Conservation (phyloP, 2,113 vertebrate genomes). For the Actenoides lindsayi region DNA sequence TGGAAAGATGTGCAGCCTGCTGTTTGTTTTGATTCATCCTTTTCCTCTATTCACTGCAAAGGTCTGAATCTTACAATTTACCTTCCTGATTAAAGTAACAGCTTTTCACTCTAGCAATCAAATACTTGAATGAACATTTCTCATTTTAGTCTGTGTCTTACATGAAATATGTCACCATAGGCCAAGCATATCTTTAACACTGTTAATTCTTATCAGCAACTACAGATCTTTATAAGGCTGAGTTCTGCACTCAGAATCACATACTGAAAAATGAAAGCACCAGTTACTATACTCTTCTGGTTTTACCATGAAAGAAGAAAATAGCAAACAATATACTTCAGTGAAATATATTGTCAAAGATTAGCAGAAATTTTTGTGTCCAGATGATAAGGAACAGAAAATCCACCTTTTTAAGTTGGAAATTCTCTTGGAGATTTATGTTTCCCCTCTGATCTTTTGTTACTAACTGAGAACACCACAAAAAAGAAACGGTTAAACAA, state of each 20-base stretch:
- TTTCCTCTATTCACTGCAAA: neutral
- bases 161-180: neutral
- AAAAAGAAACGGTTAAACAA: neutral
- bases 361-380: neutral
- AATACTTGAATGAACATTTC: neutral
- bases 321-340: neutral
- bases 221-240: neutral
- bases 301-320: neutral
- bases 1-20: neutral
- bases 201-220: conserved; percentile 10
- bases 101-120: neutral
- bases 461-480: neutral
- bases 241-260: neutral
- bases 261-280: neutral
- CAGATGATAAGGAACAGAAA: neutral
- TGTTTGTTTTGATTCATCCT: neutral
- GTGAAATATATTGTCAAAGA: neutral
- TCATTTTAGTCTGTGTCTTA: neutral
- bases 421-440: neutral
- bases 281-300: neutral
- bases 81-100: neutral
- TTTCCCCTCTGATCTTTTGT: neutral
- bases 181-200: neutral
- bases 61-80: neutral
- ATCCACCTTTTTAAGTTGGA: neutral